These are phyloP conservation scores for Proterorhinus semilunaris DNA, from an alignment of 2,113 vertebrate genomes.

Conservation along the genomic window DNA sequence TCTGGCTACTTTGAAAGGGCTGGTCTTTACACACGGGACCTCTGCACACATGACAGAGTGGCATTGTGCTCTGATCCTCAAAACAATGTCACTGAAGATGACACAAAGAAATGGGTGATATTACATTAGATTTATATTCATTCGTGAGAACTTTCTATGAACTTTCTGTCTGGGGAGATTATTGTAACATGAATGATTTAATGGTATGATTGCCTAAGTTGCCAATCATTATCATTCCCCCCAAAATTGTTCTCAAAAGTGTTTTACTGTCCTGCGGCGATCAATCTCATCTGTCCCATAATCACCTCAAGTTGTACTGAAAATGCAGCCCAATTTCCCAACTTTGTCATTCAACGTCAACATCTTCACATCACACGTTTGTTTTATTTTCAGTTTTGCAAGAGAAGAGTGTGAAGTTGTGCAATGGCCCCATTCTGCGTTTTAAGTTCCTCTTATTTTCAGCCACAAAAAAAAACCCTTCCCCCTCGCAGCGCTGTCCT, in stretches of 20 bases:
- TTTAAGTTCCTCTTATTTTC: conserved; percentile 34
- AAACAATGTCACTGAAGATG: conserved; percentile 27
- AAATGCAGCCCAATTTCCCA: conserved; percentile 27
- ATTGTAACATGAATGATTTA: background rate
- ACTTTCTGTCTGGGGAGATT: background rate
- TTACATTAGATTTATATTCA: background rate
- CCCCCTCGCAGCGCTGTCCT: conserved; percentile 28
- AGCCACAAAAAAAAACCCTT: conserved; percentile 21
- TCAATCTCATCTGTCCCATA: conserved; percentile 26
- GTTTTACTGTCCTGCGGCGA: conserved; percentile 21
- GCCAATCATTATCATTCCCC: no score
- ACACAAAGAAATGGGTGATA: conserved; percentile 17
- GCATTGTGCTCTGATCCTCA: conserved; percentile 52
- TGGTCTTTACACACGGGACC: conserved; percentile 42
- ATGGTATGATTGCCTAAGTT: background rate
- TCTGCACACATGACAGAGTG: conserved; percentile 49
- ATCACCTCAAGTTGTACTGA: conserved; percentile 32
- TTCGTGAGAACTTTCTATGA: background rate
- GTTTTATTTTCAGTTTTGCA: conserved; percentile 45
- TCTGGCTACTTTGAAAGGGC: conserved; percentile 43
- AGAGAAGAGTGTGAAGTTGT: conserved; percentile 54
- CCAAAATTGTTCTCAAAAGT: conserved; percentile 5
- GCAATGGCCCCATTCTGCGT: conserved; percentile 43
- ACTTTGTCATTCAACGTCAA: conserved; percentile 22
- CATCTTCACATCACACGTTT: conserved; percentile 41